Base-by-base conservation (phyloP, 2,797 vertebrate species). In the Poeciliopsis infans region DNA sequence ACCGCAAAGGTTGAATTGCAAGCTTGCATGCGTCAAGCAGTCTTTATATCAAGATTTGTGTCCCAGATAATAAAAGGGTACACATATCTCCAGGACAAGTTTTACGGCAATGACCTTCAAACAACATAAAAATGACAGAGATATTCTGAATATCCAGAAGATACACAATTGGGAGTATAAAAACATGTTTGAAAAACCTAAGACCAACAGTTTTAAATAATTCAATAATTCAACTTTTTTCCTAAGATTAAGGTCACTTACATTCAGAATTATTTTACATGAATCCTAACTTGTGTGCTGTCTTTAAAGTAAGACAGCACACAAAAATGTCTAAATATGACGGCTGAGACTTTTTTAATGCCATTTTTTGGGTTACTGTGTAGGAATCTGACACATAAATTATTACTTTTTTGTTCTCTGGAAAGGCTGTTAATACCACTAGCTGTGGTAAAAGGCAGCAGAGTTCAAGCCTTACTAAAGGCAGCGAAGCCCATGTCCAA, bases 231-330 rank as follows among this genome's bases (percentile, higher is more conserved):
- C 31, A 51, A 46, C 5, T 33, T 47, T 49, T 61, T 5, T 12
- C 36, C 20, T 45, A n/a, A 47, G 11, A 36, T 20, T 43, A 51
- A 28, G 6, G 45, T 74, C 7, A 57, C 0, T 69, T 57, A 53
- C 7, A 73, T 12, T 36, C 6, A 2, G 53, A 28, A 71, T 68
- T 53, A 53, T 72, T 84, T 59, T 36, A 64, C 61, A 76, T n/a
- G 18, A 41, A 74, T 76, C 13, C 15, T n/a, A 45, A 68, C 66
- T 47, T 47, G 66, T 66, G 18, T 66, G 18, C 57, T 81, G 45
- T 18, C 61, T 72, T 76, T 76, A 53, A 80, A 53, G 73, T 79
- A 82, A 81, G 47, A 47, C 77, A 77, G 45, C 12, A 43, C 64
- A 31, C 31, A 31, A 31, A 31, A 31, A 31, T 31, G 31, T 31